Percentiles rank a stretch among this genome's conserved stretches.
Conservation (phyloP, 2,113 vertebrate species). For the Mormyrus lacerda region DNA sequence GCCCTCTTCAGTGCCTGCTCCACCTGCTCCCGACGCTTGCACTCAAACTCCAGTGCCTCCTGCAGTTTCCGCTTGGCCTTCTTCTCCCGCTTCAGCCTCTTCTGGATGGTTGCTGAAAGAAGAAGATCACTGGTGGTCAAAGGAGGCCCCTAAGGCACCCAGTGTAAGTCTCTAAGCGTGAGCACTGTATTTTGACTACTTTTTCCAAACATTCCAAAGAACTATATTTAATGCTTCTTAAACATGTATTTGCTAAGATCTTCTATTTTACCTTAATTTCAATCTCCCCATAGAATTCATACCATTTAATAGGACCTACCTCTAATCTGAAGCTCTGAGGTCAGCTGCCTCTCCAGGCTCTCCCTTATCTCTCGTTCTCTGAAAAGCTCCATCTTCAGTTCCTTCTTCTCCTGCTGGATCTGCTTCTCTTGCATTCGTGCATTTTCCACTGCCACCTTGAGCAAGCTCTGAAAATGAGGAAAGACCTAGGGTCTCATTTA, state of each 20-base stretch:
- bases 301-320: constrained; percentile 53
- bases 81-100: constrained; percentile 94
- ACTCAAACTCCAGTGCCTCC: constrained; percentile 92
- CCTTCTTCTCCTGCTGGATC: constrained; percentile 89
- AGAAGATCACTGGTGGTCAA: not conserved
- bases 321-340: constrained; percentile 89
- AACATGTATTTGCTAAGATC: not conserved
- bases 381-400: constrained; percentile 95
- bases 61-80: constrained; percentile 96
- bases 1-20: constrained; percentile 82
- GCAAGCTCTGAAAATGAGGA: constrained; percentile 68
- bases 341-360: constrained; percentile 89
- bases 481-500: no score
- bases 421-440: constrained; percentile 93
- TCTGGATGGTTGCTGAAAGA: constrained; percentile 84
- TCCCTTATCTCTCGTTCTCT: constrained; percentile 90
- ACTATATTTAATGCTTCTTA: not conserved
- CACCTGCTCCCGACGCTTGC: constrained; percentile 81
- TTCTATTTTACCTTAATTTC: not conserved
- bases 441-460: constrained; percentile 96
- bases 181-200: not conserved
- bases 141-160: not conserved
- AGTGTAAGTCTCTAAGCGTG: not conserved
- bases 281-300: not conserved
- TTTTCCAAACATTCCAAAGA: not conserved